Base-by-base conservation (phyloP, 2,113 vertebrate genomes). In the Picathartes gymnocephalus region DNA sequence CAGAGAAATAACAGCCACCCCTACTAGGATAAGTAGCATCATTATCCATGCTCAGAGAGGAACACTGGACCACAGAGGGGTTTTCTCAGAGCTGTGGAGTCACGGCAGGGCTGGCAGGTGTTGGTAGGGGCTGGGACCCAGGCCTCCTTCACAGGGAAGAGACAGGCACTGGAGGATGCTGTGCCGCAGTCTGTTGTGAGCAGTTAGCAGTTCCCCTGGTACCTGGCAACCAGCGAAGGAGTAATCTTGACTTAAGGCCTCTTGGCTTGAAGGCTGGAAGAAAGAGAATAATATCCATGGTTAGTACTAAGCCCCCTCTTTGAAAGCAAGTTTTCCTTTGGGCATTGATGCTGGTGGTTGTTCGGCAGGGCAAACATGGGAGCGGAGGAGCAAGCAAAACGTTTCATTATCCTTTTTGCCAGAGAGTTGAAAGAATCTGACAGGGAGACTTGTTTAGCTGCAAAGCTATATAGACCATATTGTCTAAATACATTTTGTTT, bases 401-500 rank as follows among this genome's bases (percentile, higher is more conserved):
- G 0, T 47, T 83, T 86, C 61, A 72, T 86, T 91, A 85, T 65
- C 37, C 45, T 71, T 44, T 17, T 71, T 71, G 37, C 88, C 45
- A 61, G 65, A 60, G 50, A 81, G 53, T 0, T 88, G 56, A 91
- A 82, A 91, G 74, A 87, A 80, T 76, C 70, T 87, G 87, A 94
- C 94, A 90, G 71, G 40, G 33, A 73, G 70, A 92, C 69, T 86
- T 81, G 73, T 87, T 92, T 76, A 93, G 45, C 50, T 94, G 80
- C 57, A 94, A 90, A 95, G 42, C 61, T 72, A 53, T 86, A 79
- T 84, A 96, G 61, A 74, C 53, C 72, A 31, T 69, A 76, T 94
- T 84, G 90, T 96, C 77, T 88, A 88, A 93, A 81, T 91, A 68
- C 40, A 86, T 93, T 95, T 88, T 93, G 80, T 81, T 94, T 95